phyloP scores from a whole-genome alignment of 2,113 vertebrate species.

The Monarcha castaneiventris region DNA sequence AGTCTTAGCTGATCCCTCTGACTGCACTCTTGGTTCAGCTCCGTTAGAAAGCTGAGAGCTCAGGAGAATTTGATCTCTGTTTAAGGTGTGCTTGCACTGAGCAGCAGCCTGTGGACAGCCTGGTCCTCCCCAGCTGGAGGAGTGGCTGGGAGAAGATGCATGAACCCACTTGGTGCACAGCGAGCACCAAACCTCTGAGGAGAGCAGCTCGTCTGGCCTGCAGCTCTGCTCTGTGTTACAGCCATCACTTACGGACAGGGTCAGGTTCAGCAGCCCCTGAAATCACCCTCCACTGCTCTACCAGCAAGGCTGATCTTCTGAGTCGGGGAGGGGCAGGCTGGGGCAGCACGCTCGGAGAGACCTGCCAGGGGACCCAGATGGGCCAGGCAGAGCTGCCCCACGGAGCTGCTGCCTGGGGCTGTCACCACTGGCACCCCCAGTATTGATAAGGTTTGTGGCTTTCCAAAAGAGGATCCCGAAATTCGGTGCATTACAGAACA shows the following conservation, averaged over 20 bases:
- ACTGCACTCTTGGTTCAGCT: background rate
- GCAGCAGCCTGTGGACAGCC: background rate
- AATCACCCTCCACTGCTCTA: background rate
- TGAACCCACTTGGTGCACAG: background rate
- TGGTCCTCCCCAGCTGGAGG: background rate
- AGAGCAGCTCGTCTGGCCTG: background rate
- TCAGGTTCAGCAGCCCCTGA: background rate
- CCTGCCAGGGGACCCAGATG: background rate
- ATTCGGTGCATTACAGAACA: background rate
- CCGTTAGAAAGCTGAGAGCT: background rate
- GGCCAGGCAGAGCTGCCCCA: background rate
- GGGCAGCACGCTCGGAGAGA: fast-evolving
- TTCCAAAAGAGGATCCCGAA: background rate
- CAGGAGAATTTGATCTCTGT: background rate
- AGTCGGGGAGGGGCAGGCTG: background rate
- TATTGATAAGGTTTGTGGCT: background rate
- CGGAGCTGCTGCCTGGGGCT: fast-evolving
- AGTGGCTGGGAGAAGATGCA: background rate
- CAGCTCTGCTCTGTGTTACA: background rate
- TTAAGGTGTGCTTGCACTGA: background rate
- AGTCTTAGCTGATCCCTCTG: background rate
- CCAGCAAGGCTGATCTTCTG: background rate
- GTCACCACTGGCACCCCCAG: background rate
- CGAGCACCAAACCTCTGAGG: background rate
- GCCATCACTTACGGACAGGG: fast-evolving